Base-by-base conservation (phyloP, 2,113 vertebrate species). In the Sturnus vulgaris region DNA sequence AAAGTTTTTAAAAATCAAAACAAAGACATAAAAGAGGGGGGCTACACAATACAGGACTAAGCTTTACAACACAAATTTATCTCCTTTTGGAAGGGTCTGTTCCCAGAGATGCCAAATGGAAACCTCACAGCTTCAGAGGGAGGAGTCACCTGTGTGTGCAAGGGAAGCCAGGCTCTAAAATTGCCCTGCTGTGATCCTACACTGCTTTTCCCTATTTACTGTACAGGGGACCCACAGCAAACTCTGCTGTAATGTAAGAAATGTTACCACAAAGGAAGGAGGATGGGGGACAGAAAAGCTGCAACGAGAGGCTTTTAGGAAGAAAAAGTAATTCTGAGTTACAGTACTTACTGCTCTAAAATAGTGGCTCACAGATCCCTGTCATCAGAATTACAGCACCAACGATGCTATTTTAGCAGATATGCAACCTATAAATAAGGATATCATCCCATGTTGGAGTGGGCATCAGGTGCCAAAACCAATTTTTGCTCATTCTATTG, bases 81-180 rank as follows among this genome's bases (percentile, higher is more conserved):
- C 39, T 3, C 0, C 55, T 59, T 59, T n/a, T 12, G 56, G 49
- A 65, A 47, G 19, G 31, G 19, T 8, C 40, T 66, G 18, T 8
- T 78, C 56, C 79, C 52, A 77, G 33, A 11, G 57, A 56, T 31
- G 59, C 30, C 84, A 73, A 69, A 49, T 28, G 28, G 28, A 84
- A 75, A 94, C 31, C 39, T 73, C 47, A 11, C 7, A 11, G 21
- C 52, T 84, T 84, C 73, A 39, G 57, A 77, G 27, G 53, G 50
- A 76, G 28, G 25, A 57, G 28, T 35, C 55, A 40, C 19, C n/a
- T 5, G 0, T 5, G 19, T 0, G 4, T 15, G 23, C 57, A 57
- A 55, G 42, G 66, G 13, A 82, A 33, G 50, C 23, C 17, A 40
- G 33, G 24, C 66, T 22, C 10, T 14, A 37, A 47, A 92, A 60